Evolutionary conservation across 1,140 invertebrate species (phyloP), one percentile per base, ranked within the genome.

Genomic region (Frieseomelitta varia): DNA sequence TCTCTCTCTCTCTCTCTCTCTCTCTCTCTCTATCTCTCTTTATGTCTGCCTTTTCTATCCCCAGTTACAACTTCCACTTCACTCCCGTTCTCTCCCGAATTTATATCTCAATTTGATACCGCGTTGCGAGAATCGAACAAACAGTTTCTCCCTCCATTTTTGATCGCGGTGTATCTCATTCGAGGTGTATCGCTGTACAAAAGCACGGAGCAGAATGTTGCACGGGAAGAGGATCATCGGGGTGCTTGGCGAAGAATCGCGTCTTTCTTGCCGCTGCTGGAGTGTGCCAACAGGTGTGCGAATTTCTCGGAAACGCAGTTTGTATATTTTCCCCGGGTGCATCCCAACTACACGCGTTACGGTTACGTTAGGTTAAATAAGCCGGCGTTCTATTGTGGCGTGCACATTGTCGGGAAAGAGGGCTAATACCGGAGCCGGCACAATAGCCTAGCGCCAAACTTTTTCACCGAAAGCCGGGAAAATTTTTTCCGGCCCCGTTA

Each of bases 251-350:
- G 69, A 81, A 55, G 79, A 74, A 81, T 81, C 79, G 56, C 56
- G 27, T 30, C 69, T 81, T 81, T 39, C 69, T 15, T n/a, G 27
- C 12, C 55, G 19, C 21, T 61, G 39, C 39, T 47, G 39, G n/a
- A n/a, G 39, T 19, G 17, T 24, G 12, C 69, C 69, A 81, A 81
- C 79, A 81, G 79, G 79, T 81, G 79, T 81, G 79, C 79, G 19
- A 81, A 47, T 74, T 63, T 63, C 79, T 47, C n/a, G 27, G 56
- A 63, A n/a, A 65, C 34, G 56, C 21, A 73, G 27, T 74, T 63
- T 74, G 27, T 81, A 39, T 34, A 51, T 74, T 81, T 81, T 21
- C 47, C 51, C 58, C 47, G 11, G 30, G 14, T 34, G 34, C n/a
- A 53, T 73, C 47, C 24, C 11, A 27, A 30, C n/a, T 71, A n/a